A percentile compares a stretch with the other conserved stretches of the same genome.
Evolutionary conservation across 2,797 vertebrate genomes (phyloP).

Genomic region (Hyperoplus immaculatus): DNA sequence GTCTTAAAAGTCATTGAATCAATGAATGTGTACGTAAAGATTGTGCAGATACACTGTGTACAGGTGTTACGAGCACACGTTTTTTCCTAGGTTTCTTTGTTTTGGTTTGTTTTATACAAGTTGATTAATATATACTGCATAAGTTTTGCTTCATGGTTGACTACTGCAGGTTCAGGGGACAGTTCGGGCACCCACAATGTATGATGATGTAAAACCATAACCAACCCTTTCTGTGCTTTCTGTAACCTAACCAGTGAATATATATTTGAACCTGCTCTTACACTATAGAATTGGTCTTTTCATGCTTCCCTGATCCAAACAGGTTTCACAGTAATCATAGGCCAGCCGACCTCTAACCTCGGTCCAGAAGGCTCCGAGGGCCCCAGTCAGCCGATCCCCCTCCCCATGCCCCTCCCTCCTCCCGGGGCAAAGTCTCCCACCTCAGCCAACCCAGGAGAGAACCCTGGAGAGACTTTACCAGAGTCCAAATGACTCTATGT

Average conservation of each 20-base stretch:
- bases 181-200: neutral
- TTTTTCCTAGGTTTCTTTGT: neutral
- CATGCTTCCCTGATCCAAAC: slow-evolving; percentile 67
- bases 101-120: neutral
- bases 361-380: slow-evolving; percentile 69
- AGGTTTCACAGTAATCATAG: slow-evolving; percentile 85
- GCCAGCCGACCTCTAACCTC: slow-evolving; percentile 81
- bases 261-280: slow-evolving; percentile 24
- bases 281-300: slow-evolving; percentile 40
- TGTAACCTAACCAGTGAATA: neutral
- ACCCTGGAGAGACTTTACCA: slow-evolving; percentile 78
- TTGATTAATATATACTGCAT: neutral
- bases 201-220: neutral
- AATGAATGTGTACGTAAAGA: too few relatives aligned
- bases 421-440: slow-evolving; percentile 54
- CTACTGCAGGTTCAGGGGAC: neutral
- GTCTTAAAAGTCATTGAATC: too few relatives aligned
- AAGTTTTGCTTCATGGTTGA: neutral
- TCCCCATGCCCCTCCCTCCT: slow-evolving; percentile 64
- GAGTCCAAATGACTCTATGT: slow-evolving; percentile 86
- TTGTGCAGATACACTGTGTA: neutral
- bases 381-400: slow-evolving; percentile 68
- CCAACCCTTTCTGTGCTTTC: neutral
- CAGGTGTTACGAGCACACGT: neutral
- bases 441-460: slow-evolving; percentile 62